phyloP scores from a whole-genome alignment of 2,113 vertebrate species.

The Oenanthe oenanthe region DNA sequence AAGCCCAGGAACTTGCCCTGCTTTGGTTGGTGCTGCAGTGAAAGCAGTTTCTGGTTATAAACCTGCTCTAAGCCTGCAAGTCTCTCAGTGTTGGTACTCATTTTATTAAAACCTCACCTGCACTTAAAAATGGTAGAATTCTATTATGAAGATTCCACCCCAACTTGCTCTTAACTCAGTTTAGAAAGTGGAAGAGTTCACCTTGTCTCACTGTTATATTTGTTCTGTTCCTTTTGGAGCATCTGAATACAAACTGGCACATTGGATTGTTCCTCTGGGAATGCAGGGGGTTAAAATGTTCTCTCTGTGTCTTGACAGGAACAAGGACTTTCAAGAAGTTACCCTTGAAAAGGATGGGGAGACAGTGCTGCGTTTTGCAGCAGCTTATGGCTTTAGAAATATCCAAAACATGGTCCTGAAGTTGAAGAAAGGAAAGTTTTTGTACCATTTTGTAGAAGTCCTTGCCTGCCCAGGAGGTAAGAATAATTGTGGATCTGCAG shows the following conservation, averaged over 20 bases:
- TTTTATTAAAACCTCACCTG: not conserved
- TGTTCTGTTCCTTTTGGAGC: not conserved
- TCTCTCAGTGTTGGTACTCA: not conserved
- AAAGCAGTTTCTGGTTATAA: not conserved
- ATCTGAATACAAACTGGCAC: not conserved
- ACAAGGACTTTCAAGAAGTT: slow-evolving; percentile 96
- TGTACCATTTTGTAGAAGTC: slow-evolving; percentile 93
- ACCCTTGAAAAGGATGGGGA: slow-evolving; percentile 90
- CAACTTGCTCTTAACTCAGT: not conserved
- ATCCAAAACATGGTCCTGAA: slow-evolving; percentile 93
- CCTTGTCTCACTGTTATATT: not conserved
- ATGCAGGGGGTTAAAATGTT: not conserved
- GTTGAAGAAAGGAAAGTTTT: slow-evolving; percentile 88
- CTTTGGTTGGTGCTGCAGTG: not conserved
- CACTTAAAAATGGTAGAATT: not conserved
- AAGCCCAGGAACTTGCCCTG: not conserved
- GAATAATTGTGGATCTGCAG: not conserved
- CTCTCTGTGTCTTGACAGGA: slow-evolving; percentile 72
- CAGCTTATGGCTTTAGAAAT: slow-evolving; percentile 92
- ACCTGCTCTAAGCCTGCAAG: not conserved
- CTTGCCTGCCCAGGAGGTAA: slow-evolving; percentile 94
- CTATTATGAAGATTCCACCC: not conserved
- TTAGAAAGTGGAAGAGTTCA: not conserved
- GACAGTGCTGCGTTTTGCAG: slow-evolving; percentile 90
- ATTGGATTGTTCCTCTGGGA: not conserved